These are phyloP conservation scores for Ursus arctos DNA, from an alignment of 2,113 vertebrate genomes.

Conservation along the genomic window DNA sequence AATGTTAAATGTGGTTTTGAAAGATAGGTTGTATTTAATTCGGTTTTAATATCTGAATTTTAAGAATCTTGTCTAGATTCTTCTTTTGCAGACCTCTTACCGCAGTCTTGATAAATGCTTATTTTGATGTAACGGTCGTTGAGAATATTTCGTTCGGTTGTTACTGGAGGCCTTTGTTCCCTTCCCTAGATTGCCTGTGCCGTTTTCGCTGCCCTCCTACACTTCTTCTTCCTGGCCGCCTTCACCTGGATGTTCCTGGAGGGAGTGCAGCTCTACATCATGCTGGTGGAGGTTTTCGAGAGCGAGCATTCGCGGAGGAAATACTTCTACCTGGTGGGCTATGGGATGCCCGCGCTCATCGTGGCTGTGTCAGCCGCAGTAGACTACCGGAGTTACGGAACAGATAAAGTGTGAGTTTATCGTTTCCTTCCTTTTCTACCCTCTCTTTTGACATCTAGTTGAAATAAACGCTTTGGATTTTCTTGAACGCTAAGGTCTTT, in stretches of 20 bases:
- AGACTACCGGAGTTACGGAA: slow-evolving; percentile 98
- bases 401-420: slow-evolving; percentile 96
- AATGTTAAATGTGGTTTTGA: background rate
- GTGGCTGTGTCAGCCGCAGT: slow-evolving; percentile 97
- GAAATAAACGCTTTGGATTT: background rate
- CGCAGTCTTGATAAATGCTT: background rate
- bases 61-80: background rate
- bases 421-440: background rate
- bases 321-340: slow-evolving; percentile 98
- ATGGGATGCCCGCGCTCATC: slow-evolving; percentile 96
- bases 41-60: background rate
- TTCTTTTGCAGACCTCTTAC: background rate
- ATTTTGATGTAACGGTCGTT: background rate
- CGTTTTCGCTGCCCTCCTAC: slow-evolving; percentile 96
- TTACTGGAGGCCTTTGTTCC: background rate
- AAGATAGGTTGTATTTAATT: background rate
- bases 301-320: slow-evolving; percentile 96
- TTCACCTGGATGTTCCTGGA: slow-evolving; percentile 99
- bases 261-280: slow-evolving; percentile 98
- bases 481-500: background rate
- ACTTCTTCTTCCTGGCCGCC: slow-evolving; percentile 99
- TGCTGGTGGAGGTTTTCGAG: slow-evolving; percentile 99
- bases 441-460: background rate
- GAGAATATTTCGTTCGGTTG: rapidly evolving
- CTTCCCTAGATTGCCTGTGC: slow-evolving; percentile 95